Evolutionary conservation across 1,140 invertebrate species (phyloP), one percentile per base, ranked within the genome.

Genomic region (Episyrphus balteatus): DNA sequence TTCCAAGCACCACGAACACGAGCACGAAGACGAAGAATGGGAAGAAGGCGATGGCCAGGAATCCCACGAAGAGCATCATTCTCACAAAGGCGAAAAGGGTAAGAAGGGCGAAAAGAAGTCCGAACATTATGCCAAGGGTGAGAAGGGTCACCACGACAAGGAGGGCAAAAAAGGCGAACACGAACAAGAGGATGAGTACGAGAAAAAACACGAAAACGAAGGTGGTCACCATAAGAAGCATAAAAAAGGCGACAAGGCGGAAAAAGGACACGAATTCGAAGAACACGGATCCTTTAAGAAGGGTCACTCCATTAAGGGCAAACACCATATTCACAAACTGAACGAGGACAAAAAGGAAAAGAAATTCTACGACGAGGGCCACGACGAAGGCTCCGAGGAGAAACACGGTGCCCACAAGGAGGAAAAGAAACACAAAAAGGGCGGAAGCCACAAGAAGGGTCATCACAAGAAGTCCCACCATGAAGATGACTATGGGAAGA

Each of bases 291-390:
- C 79, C 42, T 79, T 86, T 59, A 86, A 86, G 56, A 86, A 87
- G 47, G 85, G 84, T 0, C 83, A 87, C 66, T 83, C 82, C 2
- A 83, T 78, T 41, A 84, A 84, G 1, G 86, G 82, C 58, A 83
- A 87, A 55, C 81, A 87, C 59, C 84, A 82, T 55, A 80, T 82
- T 8, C 83, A 86, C 61, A 86, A 86, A 59, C 50, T 68, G 14
- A 84, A 89, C 57, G 85, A 88, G 64, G 86, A 80, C 56, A 82
- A 86, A 53, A 88, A 86, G 63, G 82, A 88, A 54, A 85, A 88
- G 59, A 85, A 86, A 54, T 87, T 86, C 68, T 88, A 88, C 59
- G 84, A 88, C 46, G 84, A 88, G 61, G 78, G 76, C 62, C 81
- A 87, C 60, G 85, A 84, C 51, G 82, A 82, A 12, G 84, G 83